Conservation (phyloP, 2,797 vertebrate genomes). For the Kryptopterus vitreolus region DNA sequence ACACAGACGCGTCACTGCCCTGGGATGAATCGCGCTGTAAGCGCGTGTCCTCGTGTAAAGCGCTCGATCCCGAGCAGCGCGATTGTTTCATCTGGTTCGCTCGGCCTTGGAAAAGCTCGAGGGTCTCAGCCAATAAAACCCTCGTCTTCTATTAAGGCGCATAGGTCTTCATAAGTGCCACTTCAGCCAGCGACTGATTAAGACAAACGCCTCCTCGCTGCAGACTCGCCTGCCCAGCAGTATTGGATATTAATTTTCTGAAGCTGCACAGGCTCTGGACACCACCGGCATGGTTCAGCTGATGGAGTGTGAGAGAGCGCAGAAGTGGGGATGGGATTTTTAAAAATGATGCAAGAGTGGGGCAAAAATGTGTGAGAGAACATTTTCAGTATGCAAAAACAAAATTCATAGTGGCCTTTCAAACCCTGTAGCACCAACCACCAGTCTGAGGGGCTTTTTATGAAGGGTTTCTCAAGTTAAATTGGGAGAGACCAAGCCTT, state of each 20-base stretch:
- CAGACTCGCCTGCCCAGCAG: conserved; percentile 61
- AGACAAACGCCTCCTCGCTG: conserved; percentile 67
- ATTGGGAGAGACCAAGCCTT: too few species aligned
- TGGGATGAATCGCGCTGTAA: not conserved
- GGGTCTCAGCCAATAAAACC: conserved; percentile 60
- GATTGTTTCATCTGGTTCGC: conserved; percentile 5
- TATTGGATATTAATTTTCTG: conserved; percentile 59
- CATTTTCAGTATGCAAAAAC: not conserved
- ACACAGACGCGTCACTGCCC: not conserved
- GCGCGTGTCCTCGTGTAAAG: not conserved
- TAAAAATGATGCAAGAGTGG: not conserved
- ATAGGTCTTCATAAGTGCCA: conserved; percentile 79
- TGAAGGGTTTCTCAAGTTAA: too few species aligned
- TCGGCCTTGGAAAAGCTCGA: conserved; percentile 50
- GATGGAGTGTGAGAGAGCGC: not conserved
- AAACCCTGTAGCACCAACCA: not conserved
- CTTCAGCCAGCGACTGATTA: conserved; percentile 66
- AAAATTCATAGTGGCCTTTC: not conserved
- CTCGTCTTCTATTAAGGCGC: conserved; percentile 72
- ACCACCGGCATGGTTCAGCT: not conserved
- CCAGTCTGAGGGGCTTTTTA: not conserved
- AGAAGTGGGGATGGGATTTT: not conserved
- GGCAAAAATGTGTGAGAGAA: not conserved
- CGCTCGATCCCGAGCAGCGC: not conserved
- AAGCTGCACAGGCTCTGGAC: conserved; percentile 48